These are phyloP conservation scores for Pseudonaja textilis DNA, from an alignment of 2,113 vertebrate species.

Conservation along the genomic window DNA sequence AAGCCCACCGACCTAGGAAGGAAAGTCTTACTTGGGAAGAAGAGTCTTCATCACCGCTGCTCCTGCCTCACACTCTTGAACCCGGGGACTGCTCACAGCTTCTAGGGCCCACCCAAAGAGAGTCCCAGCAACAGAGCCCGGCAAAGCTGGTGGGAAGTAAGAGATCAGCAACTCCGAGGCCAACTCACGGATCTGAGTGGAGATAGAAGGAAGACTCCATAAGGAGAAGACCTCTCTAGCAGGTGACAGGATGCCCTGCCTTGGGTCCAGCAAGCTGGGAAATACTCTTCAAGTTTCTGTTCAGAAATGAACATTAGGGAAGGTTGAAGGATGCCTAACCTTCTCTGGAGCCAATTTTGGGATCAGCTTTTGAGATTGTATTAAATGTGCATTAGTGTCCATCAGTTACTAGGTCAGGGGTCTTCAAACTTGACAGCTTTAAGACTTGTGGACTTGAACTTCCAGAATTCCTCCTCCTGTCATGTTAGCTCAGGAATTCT, in stretches of 20 bases:
- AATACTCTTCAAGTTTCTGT: neutral
- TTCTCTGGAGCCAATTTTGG: neutral
- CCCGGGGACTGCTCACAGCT: slow-evolving; percentile 77
- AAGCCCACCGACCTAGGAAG: accelerated
- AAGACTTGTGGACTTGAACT: no score
- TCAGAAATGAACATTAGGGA: no score
- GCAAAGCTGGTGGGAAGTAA: slow-evolving; percentile 74
- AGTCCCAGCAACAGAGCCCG: slow-evolving; percentile 54
- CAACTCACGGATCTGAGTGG: slow-evolving; percentile 81
- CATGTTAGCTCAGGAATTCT: no score
- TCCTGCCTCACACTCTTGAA: slow-evolving; percentile 84
- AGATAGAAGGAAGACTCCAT: neutral
- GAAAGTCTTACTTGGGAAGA: slow-evolving; percentile 76
- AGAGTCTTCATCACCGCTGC: slow-evolving; percentile 79
- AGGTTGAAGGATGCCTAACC: neutral
- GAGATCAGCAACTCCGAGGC: slow-evolving; percentile 74
- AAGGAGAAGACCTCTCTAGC: no score
- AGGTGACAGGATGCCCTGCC: neutral
- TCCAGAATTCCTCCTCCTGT: no score
- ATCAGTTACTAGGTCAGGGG: neutral
- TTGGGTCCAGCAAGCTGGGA: neutral
- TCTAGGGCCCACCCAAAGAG: slow-evolving; percentile 68
- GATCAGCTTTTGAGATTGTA: no score
- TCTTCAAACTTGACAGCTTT: neutral
- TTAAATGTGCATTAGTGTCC: no score